Evolutionary conservation across 2,113 vertebrate species (phyloP).

Genomic region (Sorex araneus): DNA sequence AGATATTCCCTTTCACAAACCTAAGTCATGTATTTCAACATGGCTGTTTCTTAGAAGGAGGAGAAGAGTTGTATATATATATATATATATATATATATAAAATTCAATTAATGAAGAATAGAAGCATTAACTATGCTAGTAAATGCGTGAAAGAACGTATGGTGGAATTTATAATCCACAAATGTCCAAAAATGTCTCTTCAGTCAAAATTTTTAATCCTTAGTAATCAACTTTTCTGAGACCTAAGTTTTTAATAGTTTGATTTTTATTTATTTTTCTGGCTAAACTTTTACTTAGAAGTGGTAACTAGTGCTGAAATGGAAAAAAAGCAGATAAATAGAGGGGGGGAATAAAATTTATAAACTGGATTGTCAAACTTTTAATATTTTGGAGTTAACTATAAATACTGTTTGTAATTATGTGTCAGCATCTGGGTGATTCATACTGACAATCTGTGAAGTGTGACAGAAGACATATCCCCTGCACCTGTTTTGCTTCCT

Average conservation of each 20-base stretch:
- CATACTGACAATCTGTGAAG: not conserved
- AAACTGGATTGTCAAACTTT: not conserved
- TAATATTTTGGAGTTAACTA: not conserved
- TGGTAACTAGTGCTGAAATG: conserved; percentile 23
- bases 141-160: not conserved
- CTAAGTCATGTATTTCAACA: not conserved
- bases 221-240: conserved; percentile 19
- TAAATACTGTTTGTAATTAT: conserved; percentile 37
- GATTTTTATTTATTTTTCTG: conserved; percentile 50
- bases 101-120: not conserved
- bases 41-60: not conserved
- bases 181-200: not conserved
- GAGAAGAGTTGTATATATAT: not conserved
- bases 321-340: conserved; percentile 12
- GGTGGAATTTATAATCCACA: not conserved
- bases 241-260: conserved; percentile 3
- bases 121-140: not conserved
- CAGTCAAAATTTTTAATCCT: not conserved
- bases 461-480: not conserved
- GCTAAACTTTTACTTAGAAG: not conserved
- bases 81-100: too few species aligned
- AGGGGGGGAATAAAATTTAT: not conserved
- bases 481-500: conserved; percentile 43
- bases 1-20: not conserved
- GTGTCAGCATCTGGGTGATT: not conserved